These are phyloP conservation scores for Steinernema scapterisci DNA, from an alignment of 2,888 invertebrate genomes.

Conservation along the genomic window DNA sequence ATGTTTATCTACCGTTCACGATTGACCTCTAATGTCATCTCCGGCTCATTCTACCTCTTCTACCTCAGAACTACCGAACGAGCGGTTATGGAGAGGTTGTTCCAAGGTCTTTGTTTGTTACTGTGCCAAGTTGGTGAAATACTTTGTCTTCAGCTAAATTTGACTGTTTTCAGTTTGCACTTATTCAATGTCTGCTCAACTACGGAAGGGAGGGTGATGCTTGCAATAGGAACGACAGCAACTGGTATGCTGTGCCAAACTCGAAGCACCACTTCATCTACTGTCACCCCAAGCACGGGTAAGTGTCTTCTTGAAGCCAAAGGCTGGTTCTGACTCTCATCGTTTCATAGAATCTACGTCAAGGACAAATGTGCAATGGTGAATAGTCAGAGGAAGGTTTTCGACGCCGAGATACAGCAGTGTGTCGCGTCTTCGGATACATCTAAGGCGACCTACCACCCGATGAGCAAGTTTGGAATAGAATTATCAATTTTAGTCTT, in stretches of 20 bases:
- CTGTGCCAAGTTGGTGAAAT: neutral
- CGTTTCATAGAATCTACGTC: constrained; percentile 35
- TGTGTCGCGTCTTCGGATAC: constrained; percentile 31
- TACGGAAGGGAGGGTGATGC: constrained; percentile 41
- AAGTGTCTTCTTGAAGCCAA: neutral
- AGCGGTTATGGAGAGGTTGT: constrained; percentile 5
- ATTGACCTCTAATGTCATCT: constrained; percentile 28
- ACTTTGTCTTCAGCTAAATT: neutral
- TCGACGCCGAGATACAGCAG: constrained; percentile 36
- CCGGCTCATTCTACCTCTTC: neutral
- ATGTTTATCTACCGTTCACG: constrained; percentile 29
- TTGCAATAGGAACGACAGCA: constrained; percentile 36
- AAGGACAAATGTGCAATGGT: constrained; percentile 36
- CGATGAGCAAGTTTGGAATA: constrained; percentile 2
- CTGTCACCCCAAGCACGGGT: constrained; percentile 42
- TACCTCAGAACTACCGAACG: neutral
- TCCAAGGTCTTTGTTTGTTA: neutral
- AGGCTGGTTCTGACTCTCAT: neutral
- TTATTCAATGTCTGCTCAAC: constrained; percentile 26
- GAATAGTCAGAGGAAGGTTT: constrained; percentile 34
- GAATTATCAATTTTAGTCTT: neutral
- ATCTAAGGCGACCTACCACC: constrained; percentile 16
- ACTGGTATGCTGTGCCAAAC: constrained; percentile 40
- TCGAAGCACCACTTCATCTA: constrained; percentile 40
- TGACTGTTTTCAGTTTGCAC: neutral